Conservation (phyloP, 2,113 vertebrate genomes). For the Mohoua ochrocephala region DNA sequence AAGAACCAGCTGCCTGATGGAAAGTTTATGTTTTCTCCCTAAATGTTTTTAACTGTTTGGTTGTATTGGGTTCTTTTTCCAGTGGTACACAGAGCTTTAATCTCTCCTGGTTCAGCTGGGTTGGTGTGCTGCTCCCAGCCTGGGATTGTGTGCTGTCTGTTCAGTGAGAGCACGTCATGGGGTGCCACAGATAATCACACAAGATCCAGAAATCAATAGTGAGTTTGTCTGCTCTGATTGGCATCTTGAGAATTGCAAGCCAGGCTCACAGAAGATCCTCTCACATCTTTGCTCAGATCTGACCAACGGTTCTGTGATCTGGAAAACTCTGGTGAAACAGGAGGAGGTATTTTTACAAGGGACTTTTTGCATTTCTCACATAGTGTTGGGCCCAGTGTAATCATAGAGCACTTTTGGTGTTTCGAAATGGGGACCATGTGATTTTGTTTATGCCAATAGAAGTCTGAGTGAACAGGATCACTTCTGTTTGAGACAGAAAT, state of each 20-base stretch:
- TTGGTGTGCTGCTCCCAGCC: background rate
- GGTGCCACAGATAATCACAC: background rate
- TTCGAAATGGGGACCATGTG: fast-evolving
- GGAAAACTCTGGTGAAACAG: background rate
- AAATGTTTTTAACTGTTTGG: constrained; percentile 24
- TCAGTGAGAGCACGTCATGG: background rate
- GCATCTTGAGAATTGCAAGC: background rate
- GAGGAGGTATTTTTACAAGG: background rate
- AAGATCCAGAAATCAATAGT: background rate
- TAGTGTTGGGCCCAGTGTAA: background rate
- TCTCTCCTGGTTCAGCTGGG: background rate
- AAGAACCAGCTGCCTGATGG: constrained; percentile 28
- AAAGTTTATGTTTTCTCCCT: constrained; percentile 24
- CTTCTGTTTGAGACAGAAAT: background rate
- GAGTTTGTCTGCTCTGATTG: background rate
- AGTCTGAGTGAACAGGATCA: background rate
- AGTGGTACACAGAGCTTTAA: background rate
- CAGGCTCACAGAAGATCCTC: background rate
- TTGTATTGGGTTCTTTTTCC: background rate
- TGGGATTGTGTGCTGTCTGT: background rate
- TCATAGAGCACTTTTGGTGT: background rate
- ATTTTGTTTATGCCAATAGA: background rate
- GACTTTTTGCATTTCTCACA: background rate
- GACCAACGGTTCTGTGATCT: background rate
- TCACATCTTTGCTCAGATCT: background rate